Evolutionary conservation across 2,113 vertebrate species (phyloP).

Genomic region (Mandrillus leucophaeus): DNA sequence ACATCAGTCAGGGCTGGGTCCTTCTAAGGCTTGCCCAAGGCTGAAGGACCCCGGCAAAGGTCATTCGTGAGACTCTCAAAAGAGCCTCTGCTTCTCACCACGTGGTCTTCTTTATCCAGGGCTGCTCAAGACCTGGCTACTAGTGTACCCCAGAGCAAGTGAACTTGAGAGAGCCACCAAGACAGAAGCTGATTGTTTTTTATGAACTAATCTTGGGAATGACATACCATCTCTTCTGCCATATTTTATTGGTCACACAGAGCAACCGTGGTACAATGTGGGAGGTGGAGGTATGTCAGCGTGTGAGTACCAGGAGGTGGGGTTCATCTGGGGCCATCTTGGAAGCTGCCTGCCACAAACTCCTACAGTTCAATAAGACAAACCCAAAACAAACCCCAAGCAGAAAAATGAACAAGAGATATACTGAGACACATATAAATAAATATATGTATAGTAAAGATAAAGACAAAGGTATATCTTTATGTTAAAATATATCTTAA

Average conservation of each 20-base stretch:
- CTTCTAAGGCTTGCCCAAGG: not conserved
- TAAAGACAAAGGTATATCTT: too few relatives aligned
- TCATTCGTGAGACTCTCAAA: not conserved
- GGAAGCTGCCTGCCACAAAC: not conserved
- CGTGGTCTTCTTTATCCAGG: not conserved
- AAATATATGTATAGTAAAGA: not conserved
- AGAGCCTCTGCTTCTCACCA: not conserved
- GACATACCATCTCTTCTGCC: not conserved
- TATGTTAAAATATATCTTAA: not conserved
- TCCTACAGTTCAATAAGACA: not conserved
- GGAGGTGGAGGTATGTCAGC: not conserved
- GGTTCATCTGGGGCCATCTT: not conserved
- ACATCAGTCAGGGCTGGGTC: accelerated
- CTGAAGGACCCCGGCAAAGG: too few relatives aligned
- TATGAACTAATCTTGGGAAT: not conserved
- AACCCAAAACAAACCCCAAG: not conserved
- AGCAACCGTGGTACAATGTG: not conserved
- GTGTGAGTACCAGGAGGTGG: not conserved
- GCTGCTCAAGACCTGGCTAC: not conserved
- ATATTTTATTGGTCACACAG: not conserved
- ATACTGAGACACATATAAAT: not conserved
- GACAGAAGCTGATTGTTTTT: not conserved
- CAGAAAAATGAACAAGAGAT: not conserved
- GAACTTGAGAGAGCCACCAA: not conserved
- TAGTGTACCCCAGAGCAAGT: not conserved